Conservation (phyloP, 2,797 vertebrate genomes). For the Coracias cyanogaster region DNA sequence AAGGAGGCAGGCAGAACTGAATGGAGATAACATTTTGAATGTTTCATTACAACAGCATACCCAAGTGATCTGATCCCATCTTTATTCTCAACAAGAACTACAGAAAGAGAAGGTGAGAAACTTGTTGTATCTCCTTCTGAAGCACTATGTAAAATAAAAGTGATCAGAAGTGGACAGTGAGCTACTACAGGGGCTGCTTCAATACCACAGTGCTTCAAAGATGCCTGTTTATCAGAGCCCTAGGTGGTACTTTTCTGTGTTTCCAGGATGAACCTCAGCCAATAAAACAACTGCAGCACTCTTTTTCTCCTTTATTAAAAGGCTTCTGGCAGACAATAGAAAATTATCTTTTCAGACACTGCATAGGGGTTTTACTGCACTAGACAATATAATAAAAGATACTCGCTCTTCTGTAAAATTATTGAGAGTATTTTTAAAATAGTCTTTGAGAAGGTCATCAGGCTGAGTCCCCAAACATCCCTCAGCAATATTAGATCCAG, state of each 20-base stretch:
- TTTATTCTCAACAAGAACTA: not conserved
- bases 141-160: not conserved
- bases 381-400: not conserved
- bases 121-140: not conserved
- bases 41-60: not conserved
- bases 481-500: not conserved
- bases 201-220: constrained; percentile 11
- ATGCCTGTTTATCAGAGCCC: constrained; percentile 37
- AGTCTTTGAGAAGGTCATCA: not conserved
- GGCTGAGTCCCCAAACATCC: not conserved
- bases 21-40: not conserved
- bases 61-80: not conserved
- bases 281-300: constrained; percentile 25
- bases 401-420: not conserved
- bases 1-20: not conserved
- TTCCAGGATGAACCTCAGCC: constrained; percentile 36
- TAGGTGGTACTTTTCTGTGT: constrained; percentile 20
- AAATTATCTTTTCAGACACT: constrained; percentile 30
- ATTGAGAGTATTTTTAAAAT: not conserved
- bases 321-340: constrained; percentile 18
- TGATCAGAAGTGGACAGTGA: not conserved
- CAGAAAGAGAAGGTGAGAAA: not conserved
- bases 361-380: not conserved
- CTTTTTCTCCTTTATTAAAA: constrained; percentile 55
- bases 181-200: not conserved